Percentiles rank a stretch among this genome's conserved stretches.
These are phyloP conservation scores for Acrobasis suavella DNA, from an alignment of 2,888 invertebrate genomes.

Conservation along the genomic window DNA sequence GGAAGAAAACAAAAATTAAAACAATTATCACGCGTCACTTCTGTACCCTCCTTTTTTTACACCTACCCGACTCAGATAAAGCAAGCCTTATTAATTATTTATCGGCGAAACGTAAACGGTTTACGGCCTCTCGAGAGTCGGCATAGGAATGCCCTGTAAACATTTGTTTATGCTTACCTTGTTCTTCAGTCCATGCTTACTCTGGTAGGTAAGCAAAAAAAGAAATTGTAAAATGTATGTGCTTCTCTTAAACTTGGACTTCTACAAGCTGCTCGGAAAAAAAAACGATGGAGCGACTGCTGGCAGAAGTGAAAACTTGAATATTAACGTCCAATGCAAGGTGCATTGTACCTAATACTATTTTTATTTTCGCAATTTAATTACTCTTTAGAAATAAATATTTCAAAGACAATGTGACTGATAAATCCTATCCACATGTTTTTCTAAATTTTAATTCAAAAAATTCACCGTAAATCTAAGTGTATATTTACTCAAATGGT, in stretches of 20 bases:
- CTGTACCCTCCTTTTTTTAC: background rate
- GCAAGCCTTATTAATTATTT: slow-evolving; percentile 3
- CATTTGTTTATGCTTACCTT: background rate
- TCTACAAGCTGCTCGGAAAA: no score
- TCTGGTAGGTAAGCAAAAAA: background rate
- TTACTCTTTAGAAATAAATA: no score
- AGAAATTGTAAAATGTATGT: background rate
- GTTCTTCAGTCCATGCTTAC: background rate
- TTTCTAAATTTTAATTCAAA: background rate
- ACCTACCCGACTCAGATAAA: background rate
- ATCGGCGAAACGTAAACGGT: slow-evolving; percentile 2
- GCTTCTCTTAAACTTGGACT: no score
- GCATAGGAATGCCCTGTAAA: background rate
- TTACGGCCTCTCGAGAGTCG: background rate
- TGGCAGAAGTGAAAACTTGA: no score
- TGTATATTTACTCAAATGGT: slow-evolving; percentile 1
- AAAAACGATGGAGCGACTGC: no score
- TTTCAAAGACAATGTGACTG: no score
- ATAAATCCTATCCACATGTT: no score
- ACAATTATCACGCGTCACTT: background rate
- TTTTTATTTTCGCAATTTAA: no score
- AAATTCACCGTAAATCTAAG: background rate
- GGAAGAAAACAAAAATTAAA: no score
- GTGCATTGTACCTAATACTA: no score
- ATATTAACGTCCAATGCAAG: no score